Base-by-base conservation (phyloP, 2,113 vertebrate genomes). In the Symphodus melops region DNA sequence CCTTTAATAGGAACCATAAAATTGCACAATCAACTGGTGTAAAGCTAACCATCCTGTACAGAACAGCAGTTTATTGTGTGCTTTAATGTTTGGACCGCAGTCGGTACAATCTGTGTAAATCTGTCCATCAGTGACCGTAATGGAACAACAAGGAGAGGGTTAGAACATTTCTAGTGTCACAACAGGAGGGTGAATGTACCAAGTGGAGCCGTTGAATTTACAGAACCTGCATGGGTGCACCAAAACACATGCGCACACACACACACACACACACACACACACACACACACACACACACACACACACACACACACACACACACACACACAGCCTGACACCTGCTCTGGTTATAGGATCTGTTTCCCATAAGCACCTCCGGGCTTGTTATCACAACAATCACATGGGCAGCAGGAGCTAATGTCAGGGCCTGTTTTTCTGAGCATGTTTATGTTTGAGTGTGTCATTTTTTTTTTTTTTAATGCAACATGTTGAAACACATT, bases 311-410 rank as follows among this genome's bases (percentile, higher is more conserved):
- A 14, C 42, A 44, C 46, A 28, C 54, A 21, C 55, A 39, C 57
- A 0, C 56, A 11, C 21, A 21, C 58, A 54, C 69, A 41, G 41
- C 19, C 53, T 20, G 17, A 71, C 78, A 78, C 78, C 77, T 75
- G 86, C 72, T 85, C 67, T 82, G 56, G 77, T 84, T 7, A 21
- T 61, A 17, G 70, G 67, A 67, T 76, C 75, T 82, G 85, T 86
- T 85, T 86, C 52, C 71, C 69, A 68, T 77, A 81, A 84, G 75
- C 76, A 60, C 25, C 59, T 55, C 69, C 54, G 11, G 0, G 61
- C 61, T 58, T 83, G 79, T 86, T 91, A 74, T 88, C 75, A 86
- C 66, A 86, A 75, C 65, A 71, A 23, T 55, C 68, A 58, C 60
- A 55, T 17, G 21, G n/a, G 61, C 72, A 54, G 3, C 28, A 57